phyloP scores from a whole-genome alignment of 2,113 vertebrate species.

The Zosterops hypoxanthus region DNA sequence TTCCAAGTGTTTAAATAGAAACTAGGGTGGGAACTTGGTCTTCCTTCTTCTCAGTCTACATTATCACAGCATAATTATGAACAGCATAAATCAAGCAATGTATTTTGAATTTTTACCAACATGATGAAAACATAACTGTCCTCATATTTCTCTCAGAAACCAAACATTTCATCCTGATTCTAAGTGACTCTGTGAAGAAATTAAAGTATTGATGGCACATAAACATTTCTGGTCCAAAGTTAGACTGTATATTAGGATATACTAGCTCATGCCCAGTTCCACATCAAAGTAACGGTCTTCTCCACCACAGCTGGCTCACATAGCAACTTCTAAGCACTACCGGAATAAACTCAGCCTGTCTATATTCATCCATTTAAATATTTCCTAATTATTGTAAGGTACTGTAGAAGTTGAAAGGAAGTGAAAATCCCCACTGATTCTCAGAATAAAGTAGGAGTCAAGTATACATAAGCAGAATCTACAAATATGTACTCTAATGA shows the following conservation, averaged over 20 bases:
- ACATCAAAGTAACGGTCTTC: background rate
- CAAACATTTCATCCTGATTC: background rate
- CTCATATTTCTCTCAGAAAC: background rate
- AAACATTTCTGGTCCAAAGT: background rate
- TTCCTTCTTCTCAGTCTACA: background rate
- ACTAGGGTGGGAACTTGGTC: background rate
- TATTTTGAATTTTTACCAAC: background rate
- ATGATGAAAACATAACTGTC: background rate
- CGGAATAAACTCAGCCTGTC: background rate
- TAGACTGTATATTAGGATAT: background rate
- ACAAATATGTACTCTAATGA: background rate
- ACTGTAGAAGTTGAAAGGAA: background rate
- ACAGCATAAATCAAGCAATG: background rate
- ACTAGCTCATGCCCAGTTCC: background rate
- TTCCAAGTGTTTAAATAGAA: background rate
- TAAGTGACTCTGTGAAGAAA: background rate
- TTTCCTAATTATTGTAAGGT: background rate
- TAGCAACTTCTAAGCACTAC: background rate
- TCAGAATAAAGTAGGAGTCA: background rate
- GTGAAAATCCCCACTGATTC: background rate
- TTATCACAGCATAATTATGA: background rate
- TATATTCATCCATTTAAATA: background rate
- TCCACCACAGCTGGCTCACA: background rate
- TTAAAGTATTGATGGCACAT: background rate
- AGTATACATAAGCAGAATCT: background rate